Base-by-base conservation (phyloP, 2,888 invertebrate genomes). In the Lymantria dispar region DNA sequence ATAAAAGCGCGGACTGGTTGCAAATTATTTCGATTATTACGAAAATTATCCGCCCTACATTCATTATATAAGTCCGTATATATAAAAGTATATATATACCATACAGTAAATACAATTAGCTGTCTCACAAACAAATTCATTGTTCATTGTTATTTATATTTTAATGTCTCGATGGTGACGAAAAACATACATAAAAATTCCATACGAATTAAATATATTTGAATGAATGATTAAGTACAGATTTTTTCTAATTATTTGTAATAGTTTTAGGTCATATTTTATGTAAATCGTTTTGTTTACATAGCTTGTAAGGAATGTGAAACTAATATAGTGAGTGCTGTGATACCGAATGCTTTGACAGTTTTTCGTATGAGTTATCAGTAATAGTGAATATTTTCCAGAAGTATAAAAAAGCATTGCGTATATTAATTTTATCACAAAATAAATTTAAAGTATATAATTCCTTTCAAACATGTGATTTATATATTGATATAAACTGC, bases 281-380 rank as follows among this genome's bases (percentile, higher is more conserved):
- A 72, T 66, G 67, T 67, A 58, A 58, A 68, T 68, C 68, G 65
- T 75, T 80, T 75, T 69, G 70, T 81, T n/a, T 80, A 74, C 60
- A 71, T 85, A 85, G 76, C 77, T 77, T 56, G 43, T 87, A 86
- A 84, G 81, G 71, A 72, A 74, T 70, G 68, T 62, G 66, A 73
- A 74, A 68, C 66, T 68, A 72, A 67, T 73, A 74, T 72, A 76
- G 76, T 71, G 84, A 82, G 76, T 84, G 87, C 88, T 88, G 88
- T 89, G 88, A 89, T 89, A 88, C 70, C 70, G 80, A 72, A 82
- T 78, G 81, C 68, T 80, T 80, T 68, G 81, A 62, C 70, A 72
- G 70, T 68, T 62, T 70, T n/a, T 69, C 66, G 78, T 69, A 62
- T 67, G 73, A 33, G 33, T 30, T 30, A 30, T 30, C 30, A 7